A percentile compares a stretch with the other conserved stretches of the same genome.
phyloP scores from a whole-genome alignment of 2,797 vertebrate species.

The Cynodonichthys magdalenae region DNA sequence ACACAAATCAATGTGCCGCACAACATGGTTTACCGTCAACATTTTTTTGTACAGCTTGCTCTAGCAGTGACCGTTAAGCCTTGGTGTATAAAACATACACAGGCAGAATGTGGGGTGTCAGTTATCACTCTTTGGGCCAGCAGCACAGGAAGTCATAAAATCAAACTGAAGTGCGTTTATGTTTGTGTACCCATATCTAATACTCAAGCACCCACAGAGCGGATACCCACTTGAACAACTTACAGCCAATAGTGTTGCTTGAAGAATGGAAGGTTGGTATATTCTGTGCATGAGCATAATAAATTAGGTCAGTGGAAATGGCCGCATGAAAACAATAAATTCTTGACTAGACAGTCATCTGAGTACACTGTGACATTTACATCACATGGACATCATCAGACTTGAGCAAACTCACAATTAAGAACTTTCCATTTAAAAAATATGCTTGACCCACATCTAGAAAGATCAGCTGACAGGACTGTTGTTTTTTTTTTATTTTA shows the following conservation, averaged over 20 bases:
- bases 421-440: neutral
- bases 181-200: neutral
- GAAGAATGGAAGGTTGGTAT: neutral
- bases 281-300: neutral
- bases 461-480: no score
- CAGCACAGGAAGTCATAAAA: neutral
- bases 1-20: neutral
- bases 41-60: neutral
- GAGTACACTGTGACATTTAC: neutral
- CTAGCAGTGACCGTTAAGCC: neutral
- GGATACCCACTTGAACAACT: neutral
- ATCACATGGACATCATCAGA: neutral
- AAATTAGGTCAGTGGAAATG: neutral
- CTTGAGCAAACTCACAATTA: conserved; percentile 16
- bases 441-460: no score
- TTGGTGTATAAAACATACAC: conserved; percentile 1
- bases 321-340: neutral
- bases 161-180: neutral
- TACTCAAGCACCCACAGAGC: neutral
- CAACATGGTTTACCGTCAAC: neutral
- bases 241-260: neutral
- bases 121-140: neutral
- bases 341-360: neutral
- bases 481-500: no score
- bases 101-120: neutral